phyloP scores from a whole-genome alignment of 1,140 invertebrate species.

The Lerema accius region DNA sequence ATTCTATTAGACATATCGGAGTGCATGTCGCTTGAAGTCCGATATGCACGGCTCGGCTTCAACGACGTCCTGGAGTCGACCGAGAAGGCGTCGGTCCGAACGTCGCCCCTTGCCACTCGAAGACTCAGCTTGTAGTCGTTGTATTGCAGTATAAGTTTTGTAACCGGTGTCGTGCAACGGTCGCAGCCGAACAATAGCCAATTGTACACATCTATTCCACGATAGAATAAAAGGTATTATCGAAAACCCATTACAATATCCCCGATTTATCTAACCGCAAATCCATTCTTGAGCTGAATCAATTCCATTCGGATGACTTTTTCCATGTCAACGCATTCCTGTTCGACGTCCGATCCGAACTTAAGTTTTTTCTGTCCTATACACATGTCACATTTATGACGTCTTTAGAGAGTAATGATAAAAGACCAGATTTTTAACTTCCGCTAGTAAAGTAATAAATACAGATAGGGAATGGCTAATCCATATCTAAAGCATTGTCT shows the following conservation, averaged over 20 bases:
- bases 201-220: constrained; percentile 11
- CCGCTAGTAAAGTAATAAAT: no score
- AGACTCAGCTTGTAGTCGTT: no score
- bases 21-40: no score
- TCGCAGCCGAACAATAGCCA: not conserved
- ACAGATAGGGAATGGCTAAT: no score
- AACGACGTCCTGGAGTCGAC: no score
- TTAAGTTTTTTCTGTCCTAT: constrained; percentile 43
- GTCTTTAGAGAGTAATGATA: no score
- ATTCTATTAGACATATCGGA: no score
- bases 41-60: no score
- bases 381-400: not conserved
- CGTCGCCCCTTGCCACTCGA: no score
- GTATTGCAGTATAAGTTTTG: not conserved
- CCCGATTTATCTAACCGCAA: constrained; percentile 66
- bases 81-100: no score
- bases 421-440: no score
- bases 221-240: constrained; percentile 43
- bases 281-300: constrained; percentile 65
- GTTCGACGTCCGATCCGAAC: constrained; percentile 52
- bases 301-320: constrained; percentile 66
- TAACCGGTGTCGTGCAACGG: not conserved
- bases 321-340: constrained; percentile 66
- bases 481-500: no score
- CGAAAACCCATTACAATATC: constrained; percentile 50